These are phyloP conservation scores for Pristionchus entomophagus DNA, from an alignment of 2,888 invertebrate genomes.

Conservation along the genomic window DNA sequence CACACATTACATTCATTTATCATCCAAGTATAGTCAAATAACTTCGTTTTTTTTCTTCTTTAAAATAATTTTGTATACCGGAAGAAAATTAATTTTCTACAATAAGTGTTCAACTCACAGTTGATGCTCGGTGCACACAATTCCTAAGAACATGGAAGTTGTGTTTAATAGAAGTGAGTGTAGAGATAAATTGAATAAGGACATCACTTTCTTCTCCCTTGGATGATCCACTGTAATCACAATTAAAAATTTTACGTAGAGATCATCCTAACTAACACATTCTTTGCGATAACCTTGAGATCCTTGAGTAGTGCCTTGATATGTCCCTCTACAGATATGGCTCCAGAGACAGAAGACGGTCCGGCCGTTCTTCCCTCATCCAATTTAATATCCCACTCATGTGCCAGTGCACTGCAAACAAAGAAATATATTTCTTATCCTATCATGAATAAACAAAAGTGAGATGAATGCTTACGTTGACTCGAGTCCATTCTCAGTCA, in stretches of 20 bases:
- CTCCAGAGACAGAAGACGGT: background rate
- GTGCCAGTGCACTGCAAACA: background rate
- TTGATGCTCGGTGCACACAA: background rate
- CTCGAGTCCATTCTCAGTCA: background rate
- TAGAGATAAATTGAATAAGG: background rate
- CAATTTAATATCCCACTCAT: background rate
- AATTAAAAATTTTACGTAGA: background rate
- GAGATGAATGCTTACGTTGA: background rate
- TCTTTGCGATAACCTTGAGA: background rate
- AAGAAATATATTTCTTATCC: background rate
- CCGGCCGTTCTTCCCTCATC: background rate
- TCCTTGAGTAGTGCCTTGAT: conserved; percentile 5
- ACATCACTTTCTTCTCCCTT: background rate
- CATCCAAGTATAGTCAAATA: background rate
- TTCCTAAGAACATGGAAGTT: conserved; percentile 19
- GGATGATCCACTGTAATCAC: background rate
- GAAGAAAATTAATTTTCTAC: too few species aligned
- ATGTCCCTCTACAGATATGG: background rate
- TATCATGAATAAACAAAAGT: background rate
- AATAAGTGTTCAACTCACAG: background rate
- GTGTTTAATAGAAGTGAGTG: conserved; percentile 1
- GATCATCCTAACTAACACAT: background rate
- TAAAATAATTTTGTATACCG: background rate
- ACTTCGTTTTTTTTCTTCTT: too few species aligned
- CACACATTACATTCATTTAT: background rate